A percentile compares a stretch with the other conserved stretches of the same genome.
phyloP scores from a whole-genome alignment of 2,888 invertebrate genomes.

The Thymelicus lineola region DNA sequence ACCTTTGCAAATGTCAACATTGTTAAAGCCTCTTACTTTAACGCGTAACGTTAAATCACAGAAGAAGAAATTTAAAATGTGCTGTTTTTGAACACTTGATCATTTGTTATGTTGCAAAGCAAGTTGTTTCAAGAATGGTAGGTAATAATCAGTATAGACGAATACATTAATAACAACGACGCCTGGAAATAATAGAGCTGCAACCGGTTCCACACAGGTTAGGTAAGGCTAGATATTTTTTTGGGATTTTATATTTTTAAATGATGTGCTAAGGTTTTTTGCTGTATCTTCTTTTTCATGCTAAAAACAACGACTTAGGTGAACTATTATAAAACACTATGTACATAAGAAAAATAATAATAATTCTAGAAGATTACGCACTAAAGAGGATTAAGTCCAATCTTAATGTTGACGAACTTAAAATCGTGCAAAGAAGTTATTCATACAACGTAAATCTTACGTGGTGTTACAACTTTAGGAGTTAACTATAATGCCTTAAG shows the following conservation, averaged over 20 bases:
- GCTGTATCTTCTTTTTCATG: too few relatives aligned
- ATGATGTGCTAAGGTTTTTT: too few relatives aligned
- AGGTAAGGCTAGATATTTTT: background rate
- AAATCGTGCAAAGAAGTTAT: slow-evolving; percentile 1
- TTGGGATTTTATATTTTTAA: background rate
- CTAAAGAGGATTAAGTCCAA: slow-evolving; percentile 9
- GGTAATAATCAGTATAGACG: background rate
- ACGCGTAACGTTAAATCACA: background rate
- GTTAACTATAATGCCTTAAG: slow-evolving; percentile 41
- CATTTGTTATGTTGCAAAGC: too few relatives aligned
- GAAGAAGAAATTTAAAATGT: slow-evolving; percentile 1
- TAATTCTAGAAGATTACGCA: background rate
- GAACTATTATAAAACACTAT: too few relatives aligned
- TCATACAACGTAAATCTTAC: slow-evolving; percentile 36
- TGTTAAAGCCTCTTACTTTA: background rate
- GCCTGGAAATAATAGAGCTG: slow-evolving; percentile 2
- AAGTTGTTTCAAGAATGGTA: background rate
- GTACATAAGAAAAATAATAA: background rate
- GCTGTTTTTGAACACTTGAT: background rate
- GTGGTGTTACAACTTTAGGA: slow-evolving; percentile 14
- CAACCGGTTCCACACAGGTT: background rate
- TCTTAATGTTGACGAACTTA: background rate
- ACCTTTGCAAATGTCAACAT: slow-evolving; percentile 26
- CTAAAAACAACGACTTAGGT: too few relatives aligned
- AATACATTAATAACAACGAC: background rate